Evolutionary conservation across 2,113 vertebrate genomes (phyloP).

Genomic region (Motacilla alba): DNA sequence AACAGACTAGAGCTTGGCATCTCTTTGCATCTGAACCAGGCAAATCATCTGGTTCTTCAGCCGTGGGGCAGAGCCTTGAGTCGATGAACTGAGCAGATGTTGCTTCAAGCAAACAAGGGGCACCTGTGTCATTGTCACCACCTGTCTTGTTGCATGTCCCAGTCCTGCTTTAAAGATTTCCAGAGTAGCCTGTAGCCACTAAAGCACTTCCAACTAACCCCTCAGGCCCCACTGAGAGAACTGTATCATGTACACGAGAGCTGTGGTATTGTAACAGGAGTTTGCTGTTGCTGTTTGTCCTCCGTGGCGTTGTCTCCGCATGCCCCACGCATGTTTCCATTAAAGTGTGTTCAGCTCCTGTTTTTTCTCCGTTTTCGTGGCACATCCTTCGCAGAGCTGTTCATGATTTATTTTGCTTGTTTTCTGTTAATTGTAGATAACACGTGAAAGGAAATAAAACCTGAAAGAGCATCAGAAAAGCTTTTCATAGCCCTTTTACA

Average conservation of each 20-base stretch:
- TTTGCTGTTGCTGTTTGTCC: conserved; percentile 71
- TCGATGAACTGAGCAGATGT: conserved; percentile 23
- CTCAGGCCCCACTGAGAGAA: conserved; percentile 3
- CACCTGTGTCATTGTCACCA: conserved; percentile 47
- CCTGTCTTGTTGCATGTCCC: conserved; percentile 61
- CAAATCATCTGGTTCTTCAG: neutral
- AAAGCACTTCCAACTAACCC: conserved; percentile 73
- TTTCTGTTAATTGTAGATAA: conserved; percentile 69
- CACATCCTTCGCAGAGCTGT: conserved; percentile 68
- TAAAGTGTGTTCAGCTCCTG: conserved; percentile 75
- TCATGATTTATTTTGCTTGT: conserved; percentile 74
- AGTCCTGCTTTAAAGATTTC: conserved; percentile 48
- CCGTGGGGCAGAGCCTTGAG: conserved; percentile 58
- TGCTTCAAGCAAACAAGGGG: conserved; percentile 55
- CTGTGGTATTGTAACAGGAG: conserved; percentile 64
- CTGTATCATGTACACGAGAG: conserved; percentile 9
- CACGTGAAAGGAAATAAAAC: conserved; percentile 70
- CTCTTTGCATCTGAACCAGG: neutral
- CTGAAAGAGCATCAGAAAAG: conserved; percentile 55
- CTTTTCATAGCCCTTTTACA: conserved; percentile 20
- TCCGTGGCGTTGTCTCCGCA: conserved; percentile 69
- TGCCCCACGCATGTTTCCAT: conserved; percentile 75
- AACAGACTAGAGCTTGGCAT: neutral
- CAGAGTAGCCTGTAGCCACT: conserved; percentile 55
- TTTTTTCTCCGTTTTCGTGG: conserved; percentile 64